Base-by-base conservation (phyloP, 1,140 invertebrate species). In the Berghia stephanieae region DNA sequence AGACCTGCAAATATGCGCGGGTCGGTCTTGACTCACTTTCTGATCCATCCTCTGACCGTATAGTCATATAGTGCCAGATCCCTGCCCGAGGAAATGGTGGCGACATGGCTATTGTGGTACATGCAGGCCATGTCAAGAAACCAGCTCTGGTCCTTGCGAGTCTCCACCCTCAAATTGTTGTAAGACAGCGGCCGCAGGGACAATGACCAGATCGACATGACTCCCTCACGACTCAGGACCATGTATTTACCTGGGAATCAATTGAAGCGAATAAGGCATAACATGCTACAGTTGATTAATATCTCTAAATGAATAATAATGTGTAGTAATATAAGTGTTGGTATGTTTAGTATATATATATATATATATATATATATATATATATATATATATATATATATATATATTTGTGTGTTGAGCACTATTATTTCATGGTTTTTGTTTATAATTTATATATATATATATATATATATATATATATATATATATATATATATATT, bases 71-170 rank as follows among this genome's bases (percentile, higher is more conserved):
- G 81, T 10, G 68, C 75, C 18, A 88, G 81, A 40, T 87, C 85
- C 24, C 85, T 60, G 21, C 83, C 82, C 0, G 85, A 87, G 4
- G 86, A 82, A 8, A 85, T 77, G 1, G 84, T 38, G 8, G 81
- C 83, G 34, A 88, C 31, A 83, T 84, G 83, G 73, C 80, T 83
- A 43, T 87, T 83, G 75, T 87, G 86, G 44, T 86, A 83, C 77
- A 86, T 80, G 36, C 75, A 78, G 5, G 82, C 82, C 73, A 88
- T 79, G 60, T 85, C 83, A 1, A 84, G 83, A 18, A 86, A 75
- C 85, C 86, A 87, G 18, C 81, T 75, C 16, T 81, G 80, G 34
- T 79, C 82, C 5, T 75, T 44, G 44, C 81, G 72, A 10, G 82
- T 79, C 60, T 44, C 34, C 38, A 36, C 13, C 24, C 31, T 34